phyloP scores from a whole-genome alignment of 2,797 vertebrate species.

The Mycteria americana region DNA sequence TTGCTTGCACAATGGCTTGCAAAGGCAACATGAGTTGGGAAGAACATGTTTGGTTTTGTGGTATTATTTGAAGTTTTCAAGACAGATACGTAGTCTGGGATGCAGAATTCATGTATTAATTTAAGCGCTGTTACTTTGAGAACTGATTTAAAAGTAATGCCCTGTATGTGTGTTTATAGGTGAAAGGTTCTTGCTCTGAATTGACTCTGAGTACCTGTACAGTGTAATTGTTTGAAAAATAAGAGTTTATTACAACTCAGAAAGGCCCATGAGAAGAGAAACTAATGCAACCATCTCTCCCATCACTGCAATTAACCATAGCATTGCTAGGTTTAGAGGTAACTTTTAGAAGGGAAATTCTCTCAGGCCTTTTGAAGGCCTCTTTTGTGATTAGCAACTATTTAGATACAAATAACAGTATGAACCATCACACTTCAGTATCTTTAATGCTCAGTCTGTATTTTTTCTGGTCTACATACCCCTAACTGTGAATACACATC shows the following conservation, averaged over 20 bases:
- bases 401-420: background rate
- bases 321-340: background rate
- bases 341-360: background rate
- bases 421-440: background rate
- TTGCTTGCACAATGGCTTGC: background rate
- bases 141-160: background rate
- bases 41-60: background rate
- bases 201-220: background rate
- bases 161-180: background rate
- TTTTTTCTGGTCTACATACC: background rate
- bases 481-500: background rate
- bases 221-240: background rate
- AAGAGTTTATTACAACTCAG: background rate
- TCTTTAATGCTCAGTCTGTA: background rate
- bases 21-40: background rate
- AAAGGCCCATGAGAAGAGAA: background rate
- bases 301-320: background rate
- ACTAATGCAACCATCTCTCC: background rate
- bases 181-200: background rate
- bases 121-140: background rate
- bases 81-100: rapidly evolving
- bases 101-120: background rate
- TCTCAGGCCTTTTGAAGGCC: rapidly evolving
- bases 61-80: background rate
- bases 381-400: background rate